Conservation (phyloP, 2,888 invertebrate species). For the Coelinius sp. region DNA sequence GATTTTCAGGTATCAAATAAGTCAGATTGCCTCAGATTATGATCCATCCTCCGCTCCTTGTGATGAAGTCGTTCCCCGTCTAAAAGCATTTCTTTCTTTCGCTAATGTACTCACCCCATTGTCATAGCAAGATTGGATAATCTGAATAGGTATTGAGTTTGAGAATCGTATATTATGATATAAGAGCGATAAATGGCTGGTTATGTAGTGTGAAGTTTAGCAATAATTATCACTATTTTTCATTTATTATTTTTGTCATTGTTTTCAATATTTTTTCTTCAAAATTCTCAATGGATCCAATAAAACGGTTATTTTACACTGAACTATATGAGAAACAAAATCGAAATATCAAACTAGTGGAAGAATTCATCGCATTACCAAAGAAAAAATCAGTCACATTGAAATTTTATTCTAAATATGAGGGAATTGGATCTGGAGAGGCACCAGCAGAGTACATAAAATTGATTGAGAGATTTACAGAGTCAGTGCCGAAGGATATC, state of each 20-base stretch:
- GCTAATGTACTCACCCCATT: too few relatives aligned
- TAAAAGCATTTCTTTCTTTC: too few relatives aligned
- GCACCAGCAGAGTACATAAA: conserved; percentile 54
- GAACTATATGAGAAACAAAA: conserved; percentile 62
- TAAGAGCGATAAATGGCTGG: too few relatives aligned
- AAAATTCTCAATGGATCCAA: conserved; percentile 51
- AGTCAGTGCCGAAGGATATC: conserved; percentile 53
- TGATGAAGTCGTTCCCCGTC: too few relatives aligned
- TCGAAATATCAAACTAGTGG: conserved; percentile 49
- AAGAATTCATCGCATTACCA: conserved; percentile 54
- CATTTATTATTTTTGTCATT: neutral
- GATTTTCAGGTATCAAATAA: too few relatives aligned
- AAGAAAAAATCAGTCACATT: conserved; percentile 54
- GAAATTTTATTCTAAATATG: conserved; percentile 65
- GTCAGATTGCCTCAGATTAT: too few relatives aligned
- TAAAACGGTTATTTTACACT: conserved; percentile 56
- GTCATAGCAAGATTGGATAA: too few relatives aligned
- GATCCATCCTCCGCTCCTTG: too few relatives aligned
- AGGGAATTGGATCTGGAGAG: conserved; percentile 41
- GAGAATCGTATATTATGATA: too few relatives aligned
- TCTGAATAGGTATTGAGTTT: too few relatives aligned
- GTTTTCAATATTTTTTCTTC: neutral
- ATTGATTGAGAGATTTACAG: conserved; percentile 52
- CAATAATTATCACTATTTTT: conserved; percentile 29
- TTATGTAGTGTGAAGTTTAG: too few relatives aligned